Base-by-base conservation (phyloP, 2,888 invertebrate genomes). In the Drosophila cognata region DNA sequence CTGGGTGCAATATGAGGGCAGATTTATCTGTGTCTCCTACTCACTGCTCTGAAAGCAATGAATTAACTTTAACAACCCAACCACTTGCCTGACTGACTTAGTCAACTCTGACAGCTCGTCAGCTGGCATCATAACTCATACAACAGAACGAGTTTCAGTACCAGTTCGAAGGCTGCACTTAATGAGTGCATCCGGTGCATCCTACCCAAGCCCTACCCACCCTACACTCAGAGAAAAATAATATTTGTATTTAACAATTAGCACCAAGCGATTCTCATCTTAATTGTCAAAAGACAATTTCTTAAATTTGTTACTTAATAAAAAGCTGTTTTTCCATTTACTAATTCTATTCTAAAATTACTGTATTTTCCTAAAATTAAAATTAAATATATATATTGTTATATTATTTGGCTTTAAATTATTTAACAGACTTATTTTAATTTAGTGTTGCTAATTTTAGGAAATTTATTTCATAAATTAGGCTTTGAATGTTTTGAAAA, bases 71-170 rank as follows among this genome's bases (percentile, higher is more conserved):
- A 75, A 82, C 70, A 64, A 75, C 16, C 25, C 25, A 46, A 46
- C 38, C 85, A 82, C 82, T 79, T 75, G 31, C 75, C 71, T 46
- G 57, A 53, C 56, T 55, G 61, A 60, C 63, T 73, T 43, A 63
- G 64, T 62, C 69, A 58, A 55, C 65, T 79, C 72, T 88, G 87
- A 90, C 87, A 87, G 84, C 84, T 88, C 84, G 84, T 90, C 90
- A 89, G 87, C 79, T 89, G 87, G 89, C 83, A 83, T 80, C 90
- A 90, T 90, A 87, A 90, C 82, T 89, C 89, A 89, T 63, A 55
- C 43, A 63, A 60, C 46, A 38, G 53, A 62, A 55, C 48, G 58
- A 64, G 43, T 57, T 64, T 21, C 53, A 55, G 60, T 53, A n/a
- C 57, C 33, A 55, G 43, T 51, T 58, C 83, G 64, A 86, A 87